Base-by-base conservation (phyloP, 2,113 vertebrate genomes). In the Callaeas wilsoni region DNA sequence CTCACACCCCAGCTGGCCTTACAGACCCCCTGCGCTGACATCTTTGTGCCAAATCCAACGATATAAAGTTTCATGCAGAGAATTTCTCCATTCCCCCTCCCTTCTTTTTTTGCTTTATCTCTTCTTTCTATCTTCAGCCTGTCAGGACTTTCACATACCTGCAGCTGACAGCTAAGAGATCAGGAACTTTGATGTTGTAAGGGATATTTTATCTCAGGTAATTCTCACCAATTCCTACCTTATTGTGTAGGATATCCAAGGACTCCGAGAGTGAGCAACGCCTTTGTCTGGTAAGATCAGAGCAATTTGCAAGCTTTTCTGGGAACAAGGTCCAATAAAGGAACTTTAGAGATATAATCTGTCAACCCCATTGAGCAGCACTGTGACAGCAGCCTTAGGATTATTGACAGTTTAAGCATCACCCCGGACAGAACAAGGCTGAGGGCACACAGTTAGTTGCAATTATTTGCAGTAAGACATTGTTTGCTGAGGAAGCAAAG, bases 281-380 rank as follows among this genome's bases (percentile, higher is more conserved):
- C 97, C 98, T 99, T 99, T 99, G 99, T 99, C 98, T 97, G 63
- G 90, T 85, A 70, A 98, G 98, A 99, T 99, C 98, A 98, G 98
- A 99, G 98, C 98, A 99, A 99, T 99, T 99, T 99, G 98, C 98
- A 98, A 98, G 97, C 98, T 98, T 98, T 96, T 97, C 98, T 97
- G 96, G 98, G 97, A 98, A 98, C 97, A 97, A 94, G 87, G 95
- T 97, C 95, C 97, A 98, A 99, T 98, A 98, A 98, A 99, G 98
- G 97, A 95, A 97, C 97, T 97, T 98, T 96, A 98, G 98, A 99
- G 98, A 98, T 97, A 97, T 92, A 97, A 97, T 98, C 98, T 98
- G 97, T 99, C 98, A 98, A 93, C 98, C 82, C 94, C 89, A 63
- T 89, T 96, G 97, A 97, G 96, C 94, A 87, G 93, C 79, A 49